Evolutionary conservation across 2,113 vertebrate species (phyloP).

Genomic region (Callionymus lyra): DNA sequence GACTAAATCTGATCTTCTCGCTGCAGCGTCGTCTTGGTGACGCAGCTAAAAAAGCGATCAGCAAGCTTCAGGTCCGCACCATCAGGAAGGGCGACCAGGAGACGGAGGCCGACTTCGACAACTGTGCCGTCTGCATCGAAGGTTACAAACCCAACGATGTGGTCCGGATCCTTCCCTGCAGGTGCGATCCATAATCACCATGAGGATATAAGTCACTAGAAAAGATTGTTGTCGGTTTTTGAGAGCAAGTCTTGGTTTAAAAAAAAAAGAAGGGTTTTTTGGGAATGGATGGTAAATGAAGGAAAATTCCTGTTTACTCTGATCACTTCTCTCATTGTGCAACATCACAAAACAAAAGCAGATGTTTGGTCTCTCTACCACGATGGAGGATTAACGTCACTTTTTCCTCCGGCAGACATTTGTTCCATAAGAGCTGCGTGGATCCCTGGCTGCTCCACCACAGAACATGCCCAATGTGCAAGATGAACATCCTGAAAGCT

Average conservation of each 20-base stretch:
- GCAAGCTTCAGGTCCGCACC: slow-evolving; percentile 89
- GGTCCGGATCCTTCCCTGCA: slow-evolving; percentile 88
- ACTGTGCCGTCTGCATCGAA: slow-evolving; percentile 97
- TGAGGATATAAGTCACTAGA: too few species aligned
- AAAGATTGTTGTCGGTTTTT: too few species aligned
- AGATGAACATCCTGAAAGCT: slow-evolving; percentile 99
- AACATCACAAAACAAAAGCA: slow-evolving; percentile 2
- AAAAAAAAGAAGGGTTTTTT: too few species aligned
- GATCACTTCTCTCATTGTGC: background rate
- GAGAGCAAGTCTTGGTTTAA: too few species aligned
- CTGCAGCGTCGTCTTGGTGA: slow-evolving; percentile 88
- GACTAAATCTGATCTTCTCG: background rate
- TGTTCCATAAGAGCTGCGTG: slow-evolving; percentile 97
- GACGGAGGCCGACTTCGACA: slow-evolving; percentile 92
- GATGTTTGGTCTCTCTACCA: slow-evolving; percentile 1
- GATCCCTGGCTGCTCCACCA: slow-evolving; percentile 98
- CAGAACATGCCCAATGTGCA: slow-evolving; percentile 97
- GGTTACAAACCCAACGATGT: slow-evolving; percentile 93
- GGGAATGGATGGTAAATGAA: background rate
- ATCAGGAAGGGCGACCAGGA: slow-evolving; percentile 96
- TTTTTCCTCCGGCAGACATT: slow-evolving; percentile 57
- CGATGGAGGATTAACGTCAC: background rate
- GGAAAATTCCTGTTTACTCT: background rate
- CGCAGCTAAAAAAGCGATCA: slow-evolving; percentile 96
- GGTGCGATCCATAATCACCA: slow-evolving; percentile 52